Conservation (phyloP, 2,113 vertebrate species). For the Etheostoma spectabile region DNA sequence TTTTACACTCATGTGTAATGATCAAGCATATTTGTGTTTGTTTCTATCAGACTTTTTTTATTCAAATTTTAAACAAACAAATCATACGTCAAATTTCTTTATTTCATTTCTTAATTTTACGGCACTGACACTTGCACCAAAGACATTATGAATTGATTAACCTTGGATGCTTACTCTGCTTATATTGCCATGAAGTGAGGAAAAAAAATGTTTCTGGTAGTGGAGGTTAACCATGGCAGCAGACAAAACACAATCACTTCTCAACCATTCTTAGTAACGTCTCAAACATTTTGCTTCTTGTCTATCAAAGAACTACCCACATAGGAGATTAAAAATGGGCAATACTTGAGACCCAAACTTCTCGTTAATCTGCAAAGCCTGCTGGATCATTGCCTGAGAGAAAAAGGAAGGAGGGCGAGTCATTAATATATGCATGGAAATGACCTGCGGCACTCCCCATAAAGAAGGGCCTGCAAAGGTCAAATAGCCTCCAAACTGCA, state of each 20-base stretch:
- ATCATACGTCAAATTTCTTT: too few relatives aligned
- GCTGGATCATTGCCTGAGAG: constrained; percentile 69
- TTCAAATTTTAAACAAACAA: not conserved
- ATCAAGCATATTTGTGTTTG: not conserved
- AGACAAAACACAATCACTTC: constrained; percentile 13
- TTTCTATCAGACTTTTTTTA: not conserved
- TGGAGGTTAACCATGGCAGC: not conserved
- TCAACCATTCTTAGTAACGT: not conserved
- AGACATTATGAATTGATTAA: not conserved
- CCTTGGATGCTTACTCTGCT: not conserved
- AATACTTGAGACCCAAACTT: constrained; percentile 60
- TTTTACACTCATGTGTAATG: not conserved
- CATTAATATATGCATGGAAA: constrained; percentile 86
- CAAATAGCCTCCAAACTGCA: constrained; percentile 81
- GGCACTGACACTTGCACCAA: too few relatives aligned
- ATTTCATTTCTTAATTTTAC: too few relatives aligned
- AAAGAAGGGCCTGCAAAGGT: constrained; percentile 80
- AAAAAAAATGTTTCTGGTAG: not conserved
- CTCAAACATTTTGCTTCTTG: constrained; percentile 43
- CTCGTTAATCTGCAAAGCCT: constrained; percentile 77
- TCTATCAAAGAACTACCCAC: constrained; percentile 47
- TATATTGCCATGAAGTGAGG: not conserved
- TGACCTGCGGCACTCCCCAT: constrained; percentile 78
- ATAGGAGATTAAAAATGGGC: constrained; percentile 61
- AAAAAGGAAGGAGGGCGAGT: constrained; percentile 50